Base-by-base conservation (phyloP, 2,113 vertebrate species). In the Chionodraco myersi region DNA sequence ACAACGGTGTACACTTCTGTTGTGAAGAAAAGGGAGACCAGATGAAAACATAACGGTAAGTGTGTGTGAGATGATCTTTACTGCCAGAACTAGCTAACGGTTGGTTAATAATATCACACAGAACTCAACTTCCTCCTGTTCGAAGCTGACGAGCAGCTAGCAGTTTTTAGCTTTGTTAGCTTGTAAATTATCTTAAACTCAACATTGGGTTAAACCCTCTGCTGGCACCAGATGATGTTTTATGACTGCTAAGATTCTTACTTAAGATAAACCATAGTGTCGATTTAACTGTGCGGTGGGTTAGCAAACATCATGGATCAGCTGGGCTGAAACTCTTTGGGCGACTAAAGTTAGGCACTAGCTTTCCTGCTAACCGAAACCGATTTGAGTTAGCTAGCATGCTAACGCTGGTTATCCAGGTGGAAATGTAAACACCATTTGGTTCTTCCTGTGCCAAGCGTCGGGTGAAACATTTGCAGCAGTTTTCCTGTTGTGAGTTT, bases 111-210 rank as follows among this genome's bases (percentile, higher is more conserved):
- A 8, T 41, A 41, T 65, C 15, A 21, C 5, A 41, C 52, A 54
- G 21, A 58, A 65, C 59, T 47, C 59, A 93, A 93, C 89, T 93
- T 91, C 89, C 84, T 82, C 51, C 60, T 78, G 51, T 59, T 48
- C 74, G 71, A 62, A n/a, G 79, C 71, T 73, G 52, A 51, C 57
- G 63, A 45, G 49, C 52, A 73, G 90, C 90, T 93, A 92, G 63
- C 81, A 49, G 16, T 62, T 48, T 66, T 66, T 77, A 89, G 89
- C 88, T 58, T 76, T 53, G 82, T 85, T 91, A 88, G 86, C 86
- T 64, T 64, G 45, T 47, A 60, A 54, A 56, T 56, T 68, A 21
- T 54, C 41, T 79, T 48, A 52, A 57, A 79, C 11, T 72, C 3
- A 4, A n/a, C 21, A 49, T 41, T 7, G 36, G 5, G 36, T 41